phyloP scores from a whole-genome alignment of 2,888 invertebrate species.

The Dryocosmus kuriphilus region DNA sequence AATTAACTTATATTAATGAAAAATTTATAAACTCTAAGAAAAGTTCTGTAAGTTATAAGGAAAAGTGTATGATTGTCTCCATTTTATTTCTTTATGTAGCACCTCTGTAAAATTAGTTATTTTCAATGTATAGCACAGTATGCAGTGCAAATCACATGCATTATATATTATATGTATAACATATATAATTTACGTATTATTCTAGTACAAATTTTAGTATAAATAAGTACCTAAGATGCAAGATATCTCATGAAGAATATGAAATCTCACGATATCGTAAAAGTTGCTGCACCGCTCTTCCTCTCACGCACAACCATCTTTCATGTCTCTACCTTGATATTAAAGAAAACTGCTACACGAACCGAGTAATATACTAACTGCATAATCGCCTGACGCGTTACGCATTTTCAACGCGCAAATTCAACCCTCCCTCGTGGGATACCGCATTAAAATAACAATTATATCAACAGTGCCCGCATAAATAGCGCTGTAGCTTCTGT shows the following conservation, averaged over 20 bases:
- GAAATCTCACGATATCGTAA: conserved; percentile 23
- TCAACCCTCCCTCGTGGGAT: conserved; percentile 55
- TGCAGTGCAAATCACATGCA: too few species aligned
- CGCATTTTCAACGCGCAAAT: conserved; percentile 53
- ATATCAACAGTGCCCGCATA: conserved; percentile 26
- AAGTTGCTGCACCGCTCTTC: conserved; percentile 17
- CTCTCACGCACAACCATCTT: conserved; percentile 52
- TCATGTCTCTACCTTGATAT: conserved; percentile 44
- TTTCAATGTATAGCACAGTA: too few species aligned
- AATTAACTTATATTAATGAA: too few species aligned
- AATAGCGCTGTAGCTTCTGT: background rate
- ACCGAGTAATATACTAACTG: conserved; percentile 50
- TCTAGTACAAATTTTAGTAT: background rate
- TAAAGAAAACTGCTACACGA: conserved; percentile 49
- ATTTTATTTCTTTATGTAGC: too few species aligned
- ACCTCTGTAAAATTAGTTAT: too few species aligned
- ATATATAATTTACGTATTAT: too few species aligned
- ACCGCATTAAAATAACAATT: conserved; percentile 49
- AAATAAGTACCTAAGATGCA: conserved; percentile 7
- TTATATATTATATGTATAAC: too few species aligned
- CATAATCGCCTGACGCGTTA: conserved; percentile 48
- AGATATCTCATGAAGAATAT: conserved; percentile 43
- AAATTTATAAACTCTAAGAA: too few species aligned
- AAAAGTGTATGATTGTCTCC: too few species aligned
- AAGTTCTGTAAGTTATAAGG: too few species aligned